Evolutionary conservation across 1,140 invertebrate genomes (phyloP).

Genomic region (Bombus confusus): DNA sequence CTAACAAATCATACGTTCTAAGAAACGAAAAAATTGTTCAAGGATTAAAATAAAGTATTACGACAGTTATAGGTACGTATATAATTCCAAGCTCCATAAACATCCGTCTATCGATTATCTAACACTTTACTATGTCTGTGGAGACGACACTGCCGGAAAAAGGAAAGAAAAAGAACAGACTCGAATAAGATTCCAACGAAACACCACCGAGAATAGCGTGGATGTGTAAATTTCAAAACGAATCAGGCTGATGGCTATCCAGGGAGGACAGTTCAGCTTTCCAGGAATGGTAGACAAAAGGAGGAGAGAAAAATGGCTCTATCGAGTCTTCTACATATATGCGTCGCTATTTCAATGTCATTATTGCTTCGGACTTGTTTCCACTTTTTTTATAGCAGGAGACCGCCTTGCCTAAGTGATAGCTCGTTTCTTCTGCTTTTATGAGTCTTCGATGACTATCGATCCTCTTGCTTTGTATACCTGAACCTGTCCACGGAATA

Average conservation of each 20-base stretch:
- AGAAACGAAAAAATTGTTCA: too few species aligned
- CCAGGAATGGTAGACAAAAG: background rate
- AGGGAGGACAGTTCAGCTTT: background rate
- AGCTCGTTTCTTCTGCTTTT: constrained; percentile 64
- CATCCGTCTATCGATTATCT: too few species aligned
- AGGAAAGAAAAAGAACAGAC: background rate
- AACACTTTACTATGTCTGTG: too few species aligned
- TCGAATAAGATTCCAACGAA: background rate
- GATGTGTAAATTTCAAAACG: background rate
- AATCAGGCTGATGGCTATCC: background rate
- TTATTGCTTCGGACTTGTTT: constrained; percentile 64
- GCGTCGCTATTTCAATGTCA: constrained; percentile 60
- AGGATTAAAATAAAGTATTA: too few species aligned
- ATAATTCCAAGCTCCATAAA: too few species aligned
- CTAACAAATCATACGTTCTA: too few species aligned
- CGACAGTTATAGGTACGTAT: too few species aligned
- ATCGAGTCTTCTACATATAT: constrained; percentile 27
- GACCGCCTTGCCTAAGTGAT: constrained; percentile 46
- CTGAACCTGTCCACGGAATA: constrained; percentile 26
- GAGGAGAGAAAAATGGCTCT: constrained; percentile 27
- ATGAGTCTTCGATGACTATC: constrained; percentile 61
- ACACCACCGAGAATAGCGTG: background rate
- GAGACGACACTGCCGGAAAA: too few species aligned
- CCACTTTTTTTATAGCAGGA: constrained; percentile 59
- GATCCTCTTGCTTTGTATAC: constrained; percentile 35